Base-by-base conservation (phyloP, 2,113 vertebrate genomes). In the Ptilorrhoa leucosticta region DNA sequence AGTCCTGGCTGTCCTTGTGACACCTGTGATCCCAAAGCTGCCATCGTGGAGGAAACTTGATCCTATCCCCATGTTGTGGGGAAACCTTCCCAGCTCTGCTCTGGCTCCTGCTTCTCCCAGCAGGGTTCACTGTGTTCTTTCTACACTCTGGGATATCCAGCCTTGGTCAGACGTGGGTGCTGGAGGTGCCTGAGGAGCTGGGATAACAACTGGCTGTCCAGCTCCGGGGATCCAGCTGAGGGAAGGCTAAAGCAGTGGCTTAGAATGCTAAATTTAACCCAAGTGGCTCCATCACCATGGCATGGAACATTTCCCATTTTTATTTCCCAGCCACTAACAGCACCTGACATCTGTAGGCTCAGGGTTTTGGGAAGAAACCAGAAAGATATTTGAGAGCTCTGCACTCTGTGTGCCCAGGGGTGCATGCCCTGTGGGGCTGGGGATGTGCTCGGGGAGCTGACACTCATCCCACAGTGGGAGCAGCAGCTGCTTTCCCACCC, bases 191-290 rank as follows among this genome's bases (percentile, higher is more conserved):
- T 65, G 27, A 65, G 83, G 22, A 66, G 15, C 2, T 48, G 37
- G 53, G 50, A 37, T 61, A 42, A 22, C 5, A 44, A 8, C 6
- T 35, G 78, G 5, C 24, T 57, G n/a, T 58, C 53, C 53, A 33
- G 23, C 28, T 60, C 18, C 1, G 0, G 0, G 2, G 10, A 31
- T 73, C 19, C 54, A 88, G 16, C 31, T 63, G 10, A 60, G 18
- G 11, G 9, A 73, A 21, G 60, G 39, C 10, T 39, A 44, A 53
- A 88, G 13, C 56, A 79, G 28, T 35, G 30, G 8, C 53, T 89
- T 72, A 22, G 87, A 54, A 3, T 53, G 68, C 35, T 50, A 31
- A 40, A 54, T 68, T 72, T 56, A 80, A 56, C 37, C 17, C 12
- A 56, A 13, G 31, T 16, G 35, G 6, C 64, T 86, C 39, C 18